Evolutionary conservation across 2,888 invertebrate genomes (phyloP).

Genomic region (Ischnus inquisitorius): DNA sequence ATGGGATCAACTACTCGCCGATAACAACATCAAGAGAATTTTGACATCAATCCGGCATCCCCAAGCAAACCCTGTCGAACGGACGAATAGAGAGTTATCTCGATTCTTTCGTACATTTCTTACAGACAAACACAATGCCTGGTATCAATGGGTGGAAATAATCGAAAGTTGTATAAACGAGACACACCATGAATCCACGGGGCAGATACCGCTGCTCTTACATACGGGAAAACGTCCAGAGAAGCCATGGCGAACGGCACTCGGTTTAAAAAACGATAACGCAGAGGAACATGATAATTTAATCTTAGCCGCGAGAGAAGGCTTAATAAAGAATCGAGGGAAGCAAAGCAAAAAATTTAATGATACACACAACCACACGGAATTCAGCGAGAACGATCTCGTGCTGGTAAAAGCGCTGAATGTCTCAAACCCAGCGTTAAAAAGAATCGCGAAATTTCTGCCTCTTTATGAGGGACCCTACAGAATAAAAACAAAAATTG

Average conservation of each 20-base stretch:
- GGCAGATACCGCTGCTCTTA: neutral
- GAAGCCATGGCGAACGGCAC: neutral
- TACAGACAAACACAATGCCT: slow-evolving; percentile 33
- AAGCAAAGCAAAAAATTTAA: neutral
- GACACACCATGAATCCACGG: neutral
- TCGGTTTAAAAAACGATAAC: neutral
- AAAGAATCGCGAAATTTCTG: neutral
- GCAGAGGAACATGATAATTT: neutral
- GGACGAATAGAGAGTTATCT: slow-evolving; percentile 44
- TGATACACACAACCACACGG: neutral
- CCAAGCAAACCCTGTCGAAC: slow-evolving; percentile 57
- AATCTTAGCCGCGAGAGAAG: neutral
- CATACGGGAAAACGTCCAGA: neutral
- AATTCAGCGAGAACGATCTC: neutral
- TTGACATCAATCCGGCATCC: slow-evolving; percentile 54
- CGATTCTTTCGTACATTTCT: slow-evolving; percentile 21
- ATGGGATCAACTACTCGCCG: slow-evolving; percentile 25
- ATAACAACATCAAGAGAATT: slow-evolving; percentile 26
- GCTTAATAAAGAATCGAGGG: neutral
- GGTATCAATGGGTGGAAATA: slow-evolving; percentile 25
- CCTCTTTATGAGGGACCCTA: neutral
- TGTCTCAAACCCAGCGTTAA: neutral
- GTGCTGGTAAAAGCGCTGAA: neutral
- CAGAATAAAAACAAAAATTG: neutral
- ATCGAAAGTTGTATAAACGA: slow-evolving; percentile 51